Conservation (phyloP, 92 coral and sea anemone species). For the Porites cylindrica region DNA sequence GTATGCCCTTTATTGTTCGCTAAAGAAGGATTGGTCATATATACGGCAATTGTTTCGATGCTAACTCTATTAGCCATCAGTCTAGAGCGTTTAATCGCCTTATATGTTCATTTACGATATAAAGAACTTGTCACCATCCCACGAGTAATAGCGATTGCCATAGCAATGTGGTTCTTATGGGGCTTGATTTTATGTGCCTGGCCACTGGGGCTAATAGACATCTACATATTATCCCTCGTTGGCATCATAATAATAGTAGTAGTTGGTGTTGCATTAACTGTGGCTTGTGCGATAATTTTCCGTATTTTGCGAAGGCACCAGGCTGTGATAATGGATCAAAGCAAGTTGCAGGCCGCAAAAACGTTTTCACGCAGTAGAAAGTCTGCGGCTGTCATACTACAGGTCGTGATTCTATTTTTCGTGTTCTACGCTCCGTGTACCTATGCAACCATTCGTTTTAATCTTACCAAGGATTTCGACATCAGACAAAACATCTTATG, state of each 20-base stretch:
- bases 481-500: slow-evolving; percentile 17
- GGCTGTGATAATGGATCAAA: slow-evolving; percentile 22
- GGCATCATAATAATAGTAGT: slow-evolving; percentile 8
- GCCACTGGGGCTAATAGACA: slow-evolving; percentile 23
- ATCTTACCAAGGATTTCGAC: slow-evolving; percentile 5
- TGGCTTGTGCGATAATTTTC: slow-evolving; percentile 22
- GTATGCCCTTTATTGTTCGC: slow-evolving; percentile 1
- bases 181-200: slow-evolving; percentile 11
- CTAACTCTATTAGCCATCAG: slow-evolving; percentile 23
- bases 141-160: slow-evolving; percentile 1
- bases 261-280: slow-evolving; percentile 6
- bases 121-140: slow-evolving; percentile 20
- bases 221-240: slow-evolving; percentile 20
- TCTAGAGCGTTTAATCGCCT: slow-evolving; percentile 28
- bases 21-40: slow-evolving; percentile 34
- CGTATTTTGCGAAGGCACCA: slow-evolving; percentile 36
- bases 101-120: slow-evolving; percentile 26
- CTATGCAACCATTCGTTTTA: slow-evolving; percentile 28
- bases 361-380: slow-evolving; percentile 1
- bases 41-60: slow-evolving; percentile 26
- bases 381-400: slow-evolving; percentile 15
- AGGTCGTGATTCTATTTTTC: slow-evolving; percentile 29
- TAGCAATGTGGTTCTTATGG: slow-evolving; percentile 16
- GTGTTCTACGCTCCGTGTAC: slow-evolving; percentile 14
- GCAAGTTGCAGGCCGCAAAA: not conserved